Evolutionary conservation across 2,888 invertebrate genomes (phyloP), one percentile per base, ranked within the genome.

Genomic region (Anticlea derivata): DNA sequence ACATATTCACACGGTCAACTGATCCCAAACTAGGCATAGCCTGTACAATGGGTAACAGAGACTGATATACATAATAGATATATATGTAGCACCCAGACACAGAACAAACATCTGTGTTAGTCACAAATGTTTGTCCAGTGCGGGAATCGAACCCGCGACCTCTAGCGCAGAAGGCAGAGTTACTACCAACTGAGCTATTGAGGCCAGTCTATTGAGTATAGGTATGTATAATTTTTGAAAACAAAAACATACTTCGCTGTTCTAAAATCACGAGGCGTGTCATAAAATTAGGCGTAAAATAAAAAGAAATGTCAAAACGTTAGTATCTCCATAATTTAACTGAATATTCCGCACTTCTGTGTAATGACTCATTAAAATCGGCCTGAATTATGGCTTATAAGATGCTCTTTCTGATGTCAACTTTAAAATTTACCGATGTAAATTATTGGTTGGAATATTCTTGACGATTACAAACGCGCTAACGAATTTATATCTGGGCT

Each of bases 351-450:
- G 50, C 65, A 72, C 70, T 68, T 65, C 50, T 52, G 57, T 50
- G 58, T 56, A 62, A 62, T 75, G 75, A 75, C 55, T 80, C 83
- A 81, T 81, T 78, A 79, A 80, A 78, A 80, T 73, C 70, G 68
- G 65, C 68, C 73, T 85, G 77, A 87, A 74, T 79, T 84, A 88
- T 82, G 56, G 70, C 83, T 81, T 85, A 86, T 84, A 86, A 83
- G 84, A 84, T 75, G 82, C 83, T 88, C 88, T 88, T 87, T 88
- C 86, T 83, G 80, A 81, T 83, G 87, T 90, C 90, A 89, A 89
- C 88, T 90, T 89, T 86, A 79, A 86, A 88, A 90, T 88, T 85
- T 88, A 90, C 77, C 70, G 77, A 72, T 59, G 80, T 88, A 81
- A 89, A 74, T 86, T 86, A 86, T 85, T 77, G 65, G 79, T 77